phyloP scores from a whole-genome alignment of 2,888 invertebrate species.

The Cheilosia soror region DNA sequence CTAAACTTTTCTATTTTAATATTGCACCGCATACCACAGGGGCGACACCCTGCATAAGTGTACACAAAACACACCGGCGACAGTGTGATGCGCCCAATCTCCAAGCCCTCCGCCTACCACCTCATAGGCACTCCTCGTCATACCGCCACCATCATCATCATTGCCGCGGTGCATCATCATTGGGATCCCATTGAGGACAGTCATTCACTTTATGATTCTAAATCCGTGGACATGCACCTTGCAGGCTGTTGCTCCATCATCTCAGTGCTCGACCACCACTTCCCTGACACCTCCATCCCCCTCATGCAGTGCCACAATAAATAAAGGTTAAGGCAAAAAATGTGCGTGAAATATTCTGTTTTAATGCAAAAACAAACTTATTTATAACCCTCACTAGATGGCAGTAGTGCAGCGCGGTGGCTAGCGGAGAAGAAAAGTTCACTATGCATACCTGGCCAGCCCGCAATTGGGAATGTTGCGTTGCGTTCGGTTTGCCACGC shows the following conservation, averaged over 20 bases:
- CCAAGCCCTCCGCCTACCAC: constrained; percentile 44
- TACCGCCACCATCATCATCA: constrained; percentile 30
- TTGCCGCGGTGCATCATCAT: constrained; percentile 20
- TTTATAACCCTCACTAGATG: constrained; percentile 63
- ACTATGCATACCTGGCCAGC: constrained; percentile 43
- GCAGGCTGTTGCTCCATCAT: constrained; percentile 43
- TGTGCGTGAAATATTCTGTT: constrained; percentile 46
- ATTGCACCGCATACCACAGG: constrained; percentile 70
- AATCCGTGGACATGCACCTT: constrained; percentile 64
- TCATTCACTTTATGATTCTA: constrained; percentile 64
- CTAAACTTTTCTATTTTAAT: constrained; percentile 75
- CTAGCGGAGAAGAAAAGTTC: constrained; percentile 27
- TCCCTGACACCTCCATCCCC: background rate
- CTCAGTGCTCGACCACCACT: background rate
- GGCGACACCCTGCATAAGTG: constrained; percentile 67
- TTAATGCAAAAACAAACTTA: constrained; percentile 20
- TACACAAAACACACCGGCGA: constrained; percentile 56
- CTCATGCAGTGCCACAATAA: constrained; percentile 37
- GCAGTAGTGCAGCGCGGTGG: constrained; percentile 22
- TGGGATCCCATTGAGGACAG: constrained; percentile 70
- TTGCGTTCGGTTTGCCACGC: constrained; percentile 33
- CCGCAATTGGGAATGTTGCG: constrained; percentile 56
- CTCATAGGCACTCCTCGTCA: constrained; percentile 15
- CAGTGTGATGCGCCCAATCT: constrained; percentile 60
- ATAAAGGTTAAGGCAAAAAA: constrained; percentile 75